Evolutionary conservation across 2,113 vertebrate species (phyloP).

Genomic region (Hemicordylus capensis): DNA sequence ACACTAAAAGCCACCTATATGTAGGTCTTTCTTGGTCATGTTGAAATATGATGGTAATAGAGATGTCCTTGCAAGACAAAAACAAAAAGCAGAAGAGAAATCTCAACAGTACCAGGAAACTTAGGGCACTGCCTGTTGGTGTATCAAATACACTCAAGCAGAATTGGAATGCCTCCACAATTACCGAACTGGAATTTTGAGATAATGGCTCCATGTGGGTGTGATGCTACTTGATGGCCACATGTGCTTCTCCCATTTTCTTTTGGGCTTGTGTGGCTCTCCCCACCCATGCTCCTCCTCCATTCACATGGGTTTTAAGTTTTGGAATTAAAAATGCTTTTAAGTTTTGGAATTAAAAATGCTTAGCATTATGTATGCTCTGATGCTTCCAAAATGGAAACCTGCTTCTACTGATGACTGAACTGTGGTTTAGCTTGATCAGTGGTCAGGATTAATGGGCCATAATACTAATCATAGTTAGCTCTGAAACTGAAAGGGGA

Average conservation of each 20-base stretch:
- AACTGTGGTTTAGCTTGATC: not conserved
- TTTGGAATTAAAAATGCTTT: too few relatives aligned
- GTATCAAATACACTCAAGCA: not conserved
- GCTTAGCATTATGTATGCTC: not conserved
- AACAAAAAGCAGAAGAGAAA: not conserved
- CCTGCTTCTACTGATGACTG: not conserved
- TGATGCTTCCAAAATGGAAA: not conserved
- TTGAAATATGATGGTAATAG: not conserved
- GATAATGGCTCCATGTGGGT: not conserved
- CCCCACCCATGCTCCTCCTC: not conserved
- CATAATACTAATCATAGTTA: not conserved
- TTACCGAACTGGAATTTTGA: not conserved
- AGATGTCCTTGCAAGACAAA: not conserved
- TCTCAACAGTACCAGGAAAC: not conserved
- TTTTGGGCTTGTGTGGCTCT: not conserved
- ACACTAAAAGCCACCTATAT: constrained; percentile 66
- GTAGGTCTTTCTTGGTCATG: constrained; percentile 51
- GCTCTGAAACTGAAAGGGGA: not conserved
- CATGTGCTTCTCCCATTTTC: not conserved
- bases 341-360: not conserved
- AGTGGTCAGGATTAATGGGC: not conserved
- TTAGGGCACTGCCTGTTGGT: not conserved
- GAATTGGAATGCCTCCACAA: not conserved
- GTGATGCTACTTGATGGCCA: not conserved
- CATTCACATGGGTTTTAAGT: not conserved